Percentiles rank a stretch among this genome's conserved stretches.
Evolutionary conservation across 64 coral and sea anemone species (phyloP).

Genomic region (Montipora foliosa): DNA sequence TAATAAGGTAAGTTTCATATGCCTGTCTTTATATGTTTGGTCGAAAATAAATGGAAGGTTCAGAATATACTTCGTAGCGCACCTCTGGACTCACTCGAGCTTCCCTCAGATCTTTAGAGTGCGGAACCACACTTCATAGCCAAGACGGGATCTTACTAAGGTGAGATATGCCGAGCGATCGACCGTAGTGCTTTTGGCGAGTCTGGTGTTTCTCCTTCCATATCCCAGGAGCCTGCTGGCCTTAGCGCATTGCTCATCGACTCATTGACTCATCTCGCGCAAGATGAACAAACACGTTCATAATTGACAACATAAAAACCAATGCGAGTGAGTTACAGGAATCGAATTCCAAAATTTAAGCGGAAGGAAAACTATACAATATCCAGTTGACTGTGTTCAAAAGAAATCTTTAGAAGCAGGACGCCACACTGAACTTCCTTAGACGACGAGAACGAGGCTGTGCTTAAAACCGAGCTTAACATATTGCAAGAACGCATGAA

Average conservation of each 20-base stretch:
- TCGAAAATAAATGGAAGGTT: too few relatives aligned
- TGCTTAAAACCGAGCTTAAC: too few relatives aligned
- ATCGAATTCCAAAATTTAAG: too few relatives aligned
- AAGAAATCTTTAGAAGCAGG: too few relatives aligned
- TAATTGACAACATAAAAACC: background rate
- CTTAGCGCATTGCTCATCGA: background rate
- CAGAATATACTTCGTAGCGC: background rate
- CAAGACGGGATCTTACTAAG: slow-evolving; percentile 15
- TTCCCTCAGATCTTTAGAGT: background rate
- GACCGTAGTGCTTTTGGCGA: background rate
- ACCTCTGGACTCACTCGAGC: slow-evolving; percentile 1
- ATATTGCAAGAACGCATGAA: too few relatives aligned
- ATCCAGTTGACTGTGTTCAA: too few relatives aligned
- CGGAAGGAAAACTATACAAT: too few relatives aligned
- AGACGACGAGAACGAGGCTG: too few relatives aligned
- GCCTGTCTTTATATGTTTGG: too few relatives aligned
- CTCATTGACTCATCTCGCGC: background rate
- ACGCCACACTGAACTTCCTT: too few relatives aligned
- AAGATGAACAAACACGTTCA: background rate
- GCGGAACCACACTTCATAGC: slow-evolving; percentile 41
- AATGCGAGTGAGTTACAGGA: too few relatives aligned
- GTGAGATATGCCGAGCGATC: slow-evolving; percentile 13
- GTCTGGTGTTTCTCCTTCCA: slow-evolving; percentile 23
- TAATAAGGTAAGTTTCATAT: too few relatives aligned
- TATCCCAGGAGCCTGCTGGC: slow-evolving; percentile 43